Evolutionary conservation across 2,888 invertebrate species (phyloP).

Genomic region (Dromius quadrimaculatus): DNA sequence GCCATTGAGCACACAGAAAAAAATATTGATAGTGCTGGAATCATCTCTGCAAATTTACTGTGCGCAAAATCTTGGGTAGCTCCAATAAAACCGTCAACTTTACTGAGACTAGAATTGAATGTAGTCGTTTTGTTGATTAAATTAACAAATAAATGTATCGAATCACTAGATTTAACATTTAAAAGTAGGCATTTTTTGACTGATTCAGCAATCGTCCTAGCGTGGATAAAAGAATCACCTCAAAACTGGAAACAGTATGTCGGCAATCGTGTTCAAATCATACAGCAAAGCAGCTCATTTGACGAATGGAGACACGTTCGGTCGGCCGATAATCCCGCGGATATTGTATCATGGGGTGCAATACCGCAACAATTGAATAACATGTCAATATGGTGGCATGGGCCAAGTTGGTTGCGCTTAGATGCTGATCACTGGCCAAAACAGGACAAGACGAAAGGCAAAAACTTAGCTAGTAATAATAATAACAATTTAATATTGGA

Average conservation of each 20-base stretch:
- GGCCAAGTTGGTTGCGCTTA: not conserved
- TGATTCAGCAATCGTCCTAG: too few species aligned
- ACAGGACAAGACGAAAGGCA: too few species aligned
- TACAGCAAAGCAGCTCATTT: not conserved
- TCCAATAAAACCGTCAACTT: not conserved
- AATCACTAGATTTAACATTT: not conserved
- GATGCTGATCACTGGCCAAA: not conserved
- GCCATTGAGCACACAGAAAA: not conserved
- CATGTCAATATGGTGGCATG: not conserved
- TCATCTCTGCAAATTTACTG: too few species aligned
- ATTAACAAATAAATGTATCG: not conserved
- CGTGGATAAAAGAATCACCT: too few species aligned
- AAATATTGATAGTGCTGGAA: too few species aligned
- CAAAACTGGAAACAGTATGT: not conserved
- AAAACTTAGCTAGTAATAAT: too few species aligned
- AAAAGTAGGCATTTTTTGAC: not conserved
- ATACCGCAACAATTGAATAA: not conserved
- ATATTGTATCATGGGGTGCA: not conserved
- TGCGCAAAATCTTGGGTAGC: not conserved
- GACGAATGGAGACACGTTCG: not conserved
- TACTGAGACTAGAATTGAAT: not conserved
- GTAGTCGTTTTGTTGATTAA: not conserved
- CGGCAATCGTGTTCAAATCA: not conserved
- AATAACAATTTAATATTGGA: too few species aligned
- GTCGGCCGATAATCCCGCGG: not conserved